Conservation (phyloP, 2,888 invertebrate genomes). For the Sturmia bella region DNA sequence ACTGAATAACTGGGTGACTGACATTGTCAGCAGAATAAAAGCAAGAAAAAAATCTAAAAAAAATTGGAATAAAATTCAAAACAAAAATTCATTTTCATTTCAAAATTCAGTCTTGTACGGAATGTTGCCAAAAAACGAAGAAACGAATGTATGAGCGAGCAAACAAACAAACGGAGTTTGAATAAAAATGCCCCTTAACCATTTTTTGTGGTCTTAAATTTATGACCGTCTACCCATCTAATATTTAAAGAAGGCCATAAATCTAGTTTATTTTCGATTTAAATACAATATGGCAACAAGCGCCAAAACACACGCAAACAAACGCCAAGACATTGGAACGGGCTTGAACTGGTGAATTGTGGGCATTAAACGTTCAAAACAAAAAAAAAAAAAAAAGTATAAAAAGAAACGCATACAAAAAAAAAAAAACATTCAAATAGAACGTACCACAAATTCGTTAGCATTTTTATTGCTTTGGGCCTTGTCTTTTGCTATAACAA, state of each 20-base stretch:
- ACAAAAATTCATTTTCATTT: slow-evolving; percentile 57
- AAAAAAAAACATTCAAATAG: slow-evolving; percentile 38
- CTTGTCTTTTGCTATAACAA: slow-evolving; percentile 34
- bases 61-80: slow-evolving; percentile 1
- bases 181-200: slow-evolving; percentile 32
- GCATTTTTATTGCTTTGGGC: slow-evolving; percentile 68
- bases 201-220: slow-evolving; percentile 43
- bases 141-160: not conserved
- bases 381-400: not conserved
- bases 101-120: slow-evolving; percentile 44
- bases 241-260: slow-evolving; percentile 65
- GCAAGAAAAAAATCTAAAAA: not conserved
- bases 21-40: slow-evolving; percentile 39
- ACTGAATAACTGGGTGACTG: slow-evolving; percentile 50
- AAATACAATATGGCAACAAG: slow-evolving; percentile 53
- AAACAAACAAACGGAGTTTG: not conserved
- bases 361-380: not conserved
- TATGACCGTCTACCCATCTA: slow-evolving; percentile 66
- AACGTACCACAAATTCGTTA: slow-evolving; percentile 59
- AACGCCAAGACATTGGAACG: not conserved
- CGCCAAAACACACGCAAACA: slow-evolving; percentile 44
- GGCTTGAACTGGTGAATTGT: slow-evolving; percentile 13
- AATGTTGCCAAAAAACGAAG: slow-evolving; percentile 50
- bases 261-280: slow-evolving; percentile 68
- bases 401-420: not conserved